These are phyloP conservation scores for Tarsius wallacei DNA, from an alignment of 2,797 vertebrate species.

Conservation along the genomic window DNA sequence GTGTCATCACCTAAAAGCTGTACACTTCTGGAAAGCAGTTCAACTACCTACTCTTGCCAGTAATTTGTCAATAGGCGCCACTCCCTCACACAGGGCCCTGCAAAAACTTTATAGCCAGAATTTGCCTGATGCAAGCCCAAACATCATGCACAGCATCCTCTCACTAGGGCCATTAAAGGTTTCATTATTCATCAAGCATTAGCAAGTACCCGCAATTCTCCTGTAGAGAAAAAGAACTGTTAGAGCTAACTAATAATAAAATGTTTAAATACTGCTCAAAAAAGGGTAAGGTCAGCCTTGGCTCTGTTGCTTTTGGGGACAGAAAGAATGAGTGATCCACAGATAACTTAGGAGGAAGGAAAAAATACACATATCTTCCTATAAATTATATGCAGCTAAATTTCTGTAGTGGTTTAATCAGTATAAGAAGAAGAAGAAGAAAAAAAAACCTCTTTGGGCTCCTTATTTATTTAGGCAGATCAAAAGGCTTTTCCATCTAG, in stretches of 20 bases:
- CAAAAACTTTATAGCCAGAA: not conserved
- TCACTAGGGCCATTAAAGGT: not conserved
- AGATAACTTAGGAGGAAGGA: slow-evolving; percentile 40
- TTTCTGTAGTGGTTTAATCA: slow-evolving; percentile 77
- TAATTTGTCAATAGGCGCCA: slow-evolving; percentile 50
- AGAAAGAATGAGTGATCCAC: slow-evolving; percentile 24
- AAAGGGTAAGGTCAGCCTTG: not conserved
- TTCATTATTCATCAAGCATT: slow-evolving; percentile 38
- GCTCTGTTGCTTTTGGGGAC: not conserved
- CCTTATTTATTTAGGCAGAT: slow-evolving; percentile 91
- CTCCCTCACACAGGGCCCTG: not conserved
- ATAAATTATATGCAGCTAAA: slow-evolving; percentile 67
- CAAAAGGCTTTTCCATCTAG: slow-evolving; percentile 91
- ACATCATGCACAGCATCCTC: slow-evolving; percentile 14
- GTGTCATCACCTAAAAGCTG: slow-evolving; percentile 64
- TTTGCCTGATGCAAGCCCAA: slow-evolving; percentile 47
- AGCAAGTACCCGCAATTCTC: slow-evolving; percentile 31
- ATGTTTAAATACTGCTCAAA: slow-evolving; percentile 53
- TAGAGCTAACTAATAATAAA: not conserved
- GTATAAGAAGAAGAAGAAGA: slow-evolving; percentile 21
- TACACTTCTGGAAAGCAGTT: slow-evolving; percentile 62
- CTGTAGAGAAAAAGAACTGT: not conserved
- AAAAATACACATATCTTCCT: slow-evolving; percentile 54
- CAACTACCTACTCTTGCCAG: slow-evolving; percentile 63
- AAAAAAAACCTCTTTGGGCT: slow-evolving; percentile 84